Conservation (phyloP, 2,797 vertebrate species). For the Sebastes trivittatus region DNA sequence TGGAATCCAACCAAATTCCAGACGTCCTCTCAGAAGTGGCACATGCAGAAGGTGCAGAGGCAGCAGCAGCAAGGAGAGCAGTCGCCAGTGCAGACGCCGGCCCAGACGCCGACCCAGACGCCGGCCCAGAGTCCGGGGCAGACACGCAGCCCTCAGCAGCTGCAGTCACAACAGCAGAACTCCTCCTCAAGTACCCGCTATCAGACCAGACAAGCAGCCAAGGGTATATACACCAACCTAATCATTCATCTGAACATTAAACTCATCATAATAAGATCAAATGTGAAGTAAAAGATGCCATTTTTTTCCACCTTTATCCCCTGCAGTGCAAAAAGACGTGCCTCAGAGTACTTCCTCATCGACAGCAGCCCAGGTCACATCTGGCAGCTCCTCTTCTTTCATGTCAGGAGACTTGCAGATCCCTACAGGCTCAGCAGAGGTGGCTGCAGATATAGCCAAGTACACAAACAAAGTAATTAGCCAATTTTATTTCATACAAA, state of each 20-base stretch:
- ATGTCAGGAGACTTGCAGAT: conserved; percentile 88
- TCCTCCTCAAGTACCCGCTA: conserved; percentile 94
- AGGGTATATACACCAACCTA: conserved; percentile 83
- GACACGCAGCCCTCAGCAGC: conserved; percentile 67
- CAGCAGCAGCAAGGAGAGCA: conserved; percentile 88
- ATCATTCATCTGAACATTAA: neutral
- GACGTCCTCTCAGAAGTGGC: conserved; percentile 96
- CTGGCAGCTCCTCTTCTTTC: conserved; percentile 78
- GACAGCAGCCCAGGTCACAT: conserved; percentile 85
- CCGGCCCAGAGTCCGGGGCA: conserved; percentile 48
- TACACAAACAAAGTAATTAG: conserved; percentile 94
- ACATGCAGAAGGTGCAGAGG: conserved; percentile 94
- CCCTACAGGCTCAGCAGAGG: conserved; percentile 93
- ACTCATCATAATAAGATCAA: neutral
- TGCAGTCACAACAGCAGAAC: conserved; percentile 80
- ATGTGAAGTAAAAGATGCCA: neutral
- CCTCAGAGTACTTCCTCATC: conserved; percentile 88
- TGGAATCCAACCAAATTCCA: conserved; percentile 97
- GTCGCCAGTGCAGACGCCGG: conserved; percentile 39
- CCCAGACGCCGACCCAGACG: conserved; percentile 49
- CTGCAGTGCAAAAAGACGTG: conserved; percentile 91
- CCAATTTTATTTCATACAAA: neutral
- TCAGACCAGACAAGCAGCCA: conserved; percentile 96
- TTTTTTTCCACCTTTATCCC: conserved; percentile 9
- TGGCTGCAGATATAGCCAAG: conserved; percentile 97